Evolutionary conservation across 2,888 invertebrate species (phyloP).

Genomic region (Zaprionus lineosus): DNA sequence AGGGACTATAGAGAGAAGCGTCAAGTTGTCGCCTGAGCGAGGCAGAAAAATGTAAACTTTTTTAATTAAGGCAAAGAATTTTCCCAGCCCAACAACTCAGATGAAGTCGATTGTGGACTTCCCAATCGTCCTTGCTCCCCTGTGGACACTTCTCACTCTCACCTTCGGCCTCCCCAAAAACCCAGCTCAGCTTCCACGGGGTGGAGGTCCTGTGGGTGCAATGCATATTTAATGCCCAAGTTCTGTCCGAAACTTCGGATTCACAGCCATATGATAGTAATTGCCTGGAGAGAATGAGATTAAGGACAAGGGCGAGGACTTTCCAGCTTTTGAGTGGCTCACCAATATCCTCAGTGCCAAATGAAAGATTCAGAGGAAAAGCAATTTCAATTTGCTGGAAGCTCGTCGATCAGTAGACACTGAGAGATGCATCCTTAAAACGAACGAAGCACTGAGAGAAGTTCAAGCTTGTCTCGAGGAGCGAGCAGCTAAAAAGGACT

Average conservation of each 20-base stretch:
- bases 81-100: slow-evolving; percentile 32
- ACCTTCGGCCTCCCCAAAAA: neutral
- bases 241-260: slow-evolving; percentile 15
- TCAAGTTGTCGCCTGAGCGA: slow-evolving; percentile 55
- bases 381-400: too few relatives aligned
- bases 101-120: slow-evolving; percentile 25
- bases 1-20: slow-evolving; percentile 13
- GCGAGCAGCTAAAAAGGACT: too few relatives aligned
- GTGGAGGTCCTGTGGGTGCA: slow-evolving; percentile 3
- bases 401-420: too few relatives aligned
- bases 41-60: slow-evolving; percentile 62
- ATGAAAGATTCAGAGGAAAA: too few relatives aligned
- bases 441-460: too few relatives aligned
- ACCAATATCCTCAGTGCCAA: too few relatives aligned
- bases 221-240: slow-evolving; percentile 35
- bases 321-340: too few relatives aligned
- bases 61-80: slow-evolving; percentile 74
- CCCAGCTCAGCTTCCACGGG: too few relatives aligned
- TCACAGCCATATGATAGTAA: slow-evolving; percentile 10
- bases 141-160: too few relatives aligned
- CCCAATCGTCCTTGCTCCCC: too few relatives aligned
- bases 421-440: too few relatives aligned
- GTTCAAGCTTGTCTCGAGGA: too few relatives aligned
- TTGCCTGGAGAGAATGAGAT: slow-evolving; percentile 1
- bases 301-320: neutral